Percentiles rank a stretch among this genome's conserved stretches.
These are phyloP conservation scores for Chaenogobius annularis DNA, from an alignment of 2,113 vertebrate genomes.

Conservation along the genomic window DNA sequence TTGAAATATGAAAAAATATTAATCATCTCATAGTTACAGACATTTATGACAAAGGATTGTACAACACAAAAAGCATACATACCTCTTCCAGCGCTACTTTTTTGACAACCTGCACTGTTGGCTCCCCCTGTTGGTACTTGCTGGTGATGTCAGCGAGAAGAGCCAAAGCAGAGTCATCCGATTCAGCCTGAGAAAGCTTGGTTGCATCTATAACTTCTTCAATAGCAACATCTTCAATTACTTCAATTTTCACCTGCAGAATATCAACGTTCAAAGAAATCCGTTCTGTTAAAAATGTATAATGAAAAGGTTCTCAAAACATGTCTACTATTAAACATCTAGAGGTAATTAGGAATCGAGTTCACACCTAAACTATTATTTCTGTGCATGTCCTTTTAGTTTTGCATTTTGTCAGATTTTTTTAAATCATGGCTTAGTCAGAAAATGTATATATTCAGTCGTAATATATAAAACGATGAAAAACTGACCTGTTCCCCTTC, in stretches of 20 bases:
- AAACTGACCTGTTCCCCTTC: conserved; percentile 78
- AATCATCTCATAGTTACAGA: not conserved
- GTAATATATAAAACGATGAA: not conserved
- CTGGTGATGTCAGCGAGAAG: conserved; percentile 97
- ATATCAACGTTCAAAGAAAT: not conserved
- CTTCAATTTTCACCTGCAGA: conserved; percentile 85
- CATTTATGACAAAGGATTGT: not conserved
- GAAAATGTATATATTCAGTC: not conserved
- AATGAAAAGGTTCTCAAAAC: not conserved
- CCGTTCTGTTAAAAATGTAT: not conserved
- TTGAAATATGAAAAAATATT: conserved; percentile 9
- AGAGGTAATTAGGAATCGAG: too few species aligned
- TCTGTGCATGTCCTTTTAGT: too few species aligned
- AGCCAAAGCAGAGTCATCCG: conserved; percentile 92
- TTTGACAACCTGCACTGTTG: conserved; percentile 65
- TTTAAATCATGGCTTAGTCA: not conserved
- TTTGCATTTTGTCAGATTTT: too few species aligned
- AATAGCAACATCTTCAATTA: conserved; percentile 83
- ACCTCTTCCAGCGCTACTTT: conserved; percentile 59
- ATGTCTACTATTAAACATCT: too few species aligned
- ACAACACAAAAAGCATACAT: not conserved
- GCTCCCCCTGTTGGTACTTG: conserved; percentile 91
- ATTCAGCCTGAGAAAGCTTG: conserved; percentile 81
- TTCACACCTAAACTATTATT: too few species aligned
- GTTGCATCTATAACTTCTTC: conserved; percentile 86